Conservation (phyloP, 2,797 vertebrate genomes). For the Rhinogobio ventralis region DNA sequence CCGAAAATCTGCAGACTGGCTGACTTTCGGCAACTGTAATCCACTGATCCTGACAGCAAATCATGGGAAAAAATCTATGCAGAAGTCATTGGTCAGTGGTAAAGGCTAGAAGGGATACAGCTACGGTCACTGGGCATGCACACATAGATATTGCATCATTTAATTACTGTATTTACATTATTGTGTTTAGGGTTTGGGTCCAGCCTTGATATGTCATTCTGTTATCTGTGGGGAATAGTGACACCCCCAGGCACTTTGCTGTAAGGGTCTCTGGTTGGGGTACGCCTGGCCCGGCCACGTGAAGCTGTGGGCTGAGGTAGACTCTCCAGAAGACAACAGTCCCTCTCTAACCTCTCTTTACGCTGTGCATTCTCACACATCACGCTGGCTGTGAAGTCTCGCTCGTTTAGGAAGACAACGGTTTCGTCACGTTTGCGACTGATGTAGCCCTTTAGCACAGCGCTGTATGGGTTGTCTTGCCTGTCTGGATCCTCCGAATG, state of each 20-base stretch:
- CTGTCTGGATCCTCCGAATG: constrained; percentile 68
- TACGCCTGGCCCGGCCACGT: constrained; percentile 66
- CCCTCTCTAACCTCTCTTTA: constrained; percentile 71
- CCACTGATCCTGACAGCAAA: background rate
- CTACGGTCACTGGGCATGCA: no score
- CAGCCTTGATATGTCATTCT: background rate
- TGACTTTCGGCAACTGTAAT: background rate
- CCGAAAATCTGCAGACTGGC: background rate
- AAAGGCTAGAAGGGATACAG: no score
- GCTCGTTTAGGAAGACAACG: constrained; percentile 74
- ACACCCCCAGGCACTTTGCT: constrained; percentile 70
- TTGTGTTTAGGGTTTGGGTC: no score
- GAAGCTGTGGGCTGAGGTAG: constrained; percentile 60
- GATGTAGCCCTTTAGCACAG: constrained; percentile 77
- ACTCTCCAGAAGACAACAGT: constrained; percentile 71
- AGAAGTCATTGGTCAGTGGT: background rate
- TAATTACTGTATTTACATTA: no score
- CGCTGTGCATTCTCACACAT: constrained; percentile 71
- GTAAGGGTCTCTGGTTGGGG: constrained; percentile 70
- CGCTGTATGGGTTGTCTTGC: constrained; percentile 73
- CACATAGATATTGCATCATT: no score
- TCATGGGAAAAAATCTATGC: background rate
- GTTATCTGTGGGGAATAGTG: constrained; percentile 60
- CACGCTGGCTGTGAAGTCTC: constrained; percentile 77
- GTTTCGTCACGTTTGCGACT: constrained; percentile 78